These are phyloP conservation scores for Pterophyllum scalare DNA, from an alignment of 2,113 vertebrate genomes.

Conservation along the genomic window DNA sequence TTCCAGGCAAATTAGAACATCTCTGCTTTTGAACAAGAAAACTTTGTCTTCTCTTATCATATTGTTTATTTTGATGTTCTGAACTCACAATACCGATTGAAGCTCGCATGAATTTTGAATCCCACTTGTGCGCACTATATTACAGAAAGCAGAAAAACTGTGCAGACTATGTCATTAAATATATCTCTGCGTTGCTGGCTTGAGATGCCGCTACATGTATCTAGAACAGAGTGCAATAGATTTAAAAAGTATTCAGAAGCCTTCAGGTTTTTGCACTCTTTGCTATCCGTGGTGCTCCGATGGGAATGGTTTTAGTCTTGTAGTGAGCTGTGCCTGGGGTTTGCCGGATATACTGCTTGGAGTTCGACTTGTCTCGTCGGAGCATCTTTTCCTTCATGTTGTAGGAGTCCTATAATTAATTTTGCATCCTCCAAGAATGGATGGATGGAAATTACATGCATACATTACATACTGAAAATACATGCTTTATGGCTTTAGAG, in stretches of 20 bases:
- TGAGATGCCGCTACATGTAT: background rate
- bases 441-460: background rate
- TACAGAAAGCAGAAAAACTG: background rate
- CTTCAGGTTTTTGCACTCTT: background rate
- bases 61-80: background rate
- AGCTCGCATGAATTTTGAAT: background rate
- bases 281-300: background rate
- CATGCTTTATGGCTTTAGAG: too few species aligned
- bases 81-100: background rate
- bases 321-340: background rate
- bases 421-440: background rate
- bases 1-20: background rate
- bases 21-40: background rate
- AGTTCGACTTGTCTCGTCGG: fast-evolving
- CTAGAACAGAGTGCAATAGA: background rate
- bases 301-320: fast-evolving
- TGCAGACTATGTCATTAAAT: background rate
- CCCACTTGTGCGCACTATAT: background rate
- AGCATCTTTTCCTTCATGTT: background rate
- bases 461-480: too few species aligned
- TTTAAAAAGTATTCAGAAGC: background rate
- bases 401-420: background rate
- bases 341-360: fast-evolving
- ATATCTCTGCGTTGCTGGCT: background rate
- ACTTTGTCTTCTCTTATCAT: background rate